phyloP scores from a whole-genome alignment of 1,140 invertebrate genomes.

The Neodiprion fabricii region DNA sequence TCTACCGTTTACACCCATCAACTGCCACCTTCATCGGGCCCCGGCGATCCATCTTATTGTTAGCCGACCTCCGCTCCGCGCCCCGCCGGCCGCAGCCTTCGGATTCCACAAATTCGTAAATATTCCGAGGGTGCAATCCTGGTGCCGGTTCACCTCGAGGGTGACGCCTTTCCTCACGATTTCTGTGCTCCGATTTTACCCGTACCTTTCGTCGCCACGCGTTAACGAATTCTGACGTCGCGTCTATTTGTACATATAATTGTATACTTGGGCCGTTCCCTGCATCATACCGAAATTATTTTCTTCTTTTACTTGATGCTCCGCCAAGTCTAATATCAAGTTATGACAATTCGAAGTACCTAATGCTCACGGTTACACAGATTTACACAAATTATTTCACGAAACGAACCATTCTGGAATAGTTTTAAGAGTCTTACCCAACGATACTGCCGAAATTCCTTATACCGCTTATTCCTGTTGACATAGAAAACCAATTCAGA shows the following conservation, averaged over 20 bases:
- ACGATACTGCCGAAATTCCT: no score
- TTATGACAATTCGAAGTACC: no score
- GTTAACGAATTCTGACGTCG: constrained; percentile 8
- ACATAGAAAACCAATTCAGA: no score
- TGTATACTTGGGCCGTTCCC: neutral
- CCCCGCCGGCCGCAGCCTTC: constrained; percentile 11
- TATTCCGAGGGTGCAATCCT: neutral
- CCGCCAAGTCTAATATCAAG: no score
- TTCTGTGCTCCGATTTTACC: constrained; percentile 19
- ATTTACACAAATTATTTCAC: no score
- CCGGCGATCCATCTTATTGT: constrained; percentile 44
- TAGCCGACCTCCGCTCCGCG: constrained; percentile 17
- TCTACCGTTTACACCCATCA: constrained; percentile 50
- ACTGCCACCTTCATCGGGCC: constrained; percentile 41
- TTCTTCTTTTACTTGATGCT: no score
- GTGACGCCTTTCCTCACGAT: neutral
- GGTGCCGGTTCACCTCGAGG: neutral
- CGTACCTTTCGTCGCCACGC: neutral
- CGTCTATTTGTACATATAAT: constrained; percentile 18
- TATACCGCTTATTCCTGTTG: no score
- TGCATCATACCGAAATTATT: neutral
- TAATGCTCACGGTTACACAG: no score
- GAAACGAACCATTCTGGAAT: no score
- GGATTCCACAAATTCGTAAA: constrained; percentile 13
- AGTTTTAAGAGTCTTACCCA: no score